Conservation (phyloP, 2,113 vertebrate genomes). For the Sylvietta virens region DNA sequence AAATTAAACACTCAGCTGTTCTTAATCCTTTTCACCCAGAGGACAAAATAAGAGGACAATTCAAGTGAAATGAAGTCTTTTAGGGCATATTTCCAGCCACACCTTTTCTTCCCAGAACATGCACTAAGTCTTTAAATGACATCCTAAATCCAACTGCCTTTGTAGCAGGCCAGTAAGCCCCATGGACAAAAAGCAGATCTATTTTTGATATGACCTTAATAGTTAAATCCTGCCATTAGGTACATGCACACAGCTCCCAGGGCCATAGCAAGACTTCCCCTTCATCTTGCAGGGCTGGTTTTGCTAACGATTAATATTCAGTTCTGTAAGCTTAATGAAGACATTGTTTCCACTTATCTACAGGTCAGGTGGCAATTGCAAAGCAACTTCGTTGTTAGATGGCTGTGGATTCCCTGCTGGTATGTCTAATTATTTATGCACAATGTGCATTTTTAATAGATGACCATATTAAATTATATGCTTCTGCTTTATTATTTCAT, state of each 20-base stretch:
- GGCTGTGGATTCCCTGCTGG: slow-evolving; percentile 7
- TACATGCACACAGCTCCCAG: background rate
- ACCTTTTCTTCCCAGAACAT: background rate
- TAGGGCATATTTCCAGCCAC: background rate
- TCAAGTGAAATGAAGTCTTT: background rate
- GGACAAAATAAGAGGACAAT: background rate
- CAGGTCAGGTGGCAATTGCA: slow-evolving; percentile 36
- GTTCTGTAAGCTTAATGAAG: slow-evolving; percentile 27
- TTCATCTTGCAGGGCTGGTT: background rate
- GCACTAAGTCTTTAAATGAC: background rate
- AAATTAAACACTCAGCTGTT: background rate
- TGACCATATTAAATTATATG: background rate
- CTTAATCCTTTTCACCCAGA: background rate
- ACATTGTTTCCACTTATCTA: slow-evolving; percentile 21
- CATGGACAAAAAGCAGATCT: background rate
- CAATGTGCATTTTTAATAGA: slow-evolving; percentile 3
- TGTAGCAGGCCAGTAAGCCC: background rate
- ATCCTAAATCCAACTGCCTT: background rate
- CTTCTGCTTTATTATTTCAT: background rate
- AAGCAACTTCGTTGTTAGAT: background rate
- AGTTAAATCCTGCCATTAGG: background rate
- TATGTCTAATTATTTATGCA: background rate
- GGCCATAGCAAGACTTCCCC: background rate
- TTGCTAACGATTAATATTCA: slow-evolving; percentile 11
- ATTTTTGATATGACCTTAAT: background rate